Evolutionary conservation across 2,797 vertebrate genomes (phyloP).

Genomic region (Pristis pectinata): DNA sequence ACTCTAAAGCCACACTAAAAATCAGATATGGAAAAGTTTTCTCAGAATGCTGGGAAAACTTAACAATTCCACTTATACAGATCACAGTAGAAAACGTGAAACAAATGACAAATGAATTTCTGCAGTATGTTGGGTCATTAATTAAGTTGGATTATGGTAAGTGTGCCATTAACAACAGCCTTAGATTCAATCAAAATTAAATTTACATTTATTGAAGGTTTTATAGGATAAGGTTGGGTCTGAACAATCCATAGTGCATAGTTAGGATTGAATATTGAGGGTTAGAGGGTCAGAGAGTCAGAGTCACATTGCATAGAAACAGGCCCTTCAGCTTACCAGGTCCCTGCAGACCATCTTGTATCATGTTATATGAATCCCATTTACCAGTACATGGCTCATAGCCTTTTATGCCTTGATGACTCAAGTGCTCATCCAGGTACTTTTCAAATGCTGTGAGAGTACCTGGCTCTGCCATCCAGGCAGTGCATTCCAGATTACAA

Average conservation of each 20-base stretch:
- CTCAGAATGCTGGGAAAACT: neutral
- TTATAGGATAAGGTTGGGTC: neutral
- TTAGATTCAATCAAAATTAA: neutral
- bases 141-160: neutral
- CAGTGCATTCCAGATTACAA: too few species aligned
- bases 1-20: neutral
- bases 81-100: neutral
- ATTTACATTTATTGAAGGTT: neutral
- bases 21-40: neutral
- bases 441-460: too few species aligned
- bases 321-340: too few species aligned
- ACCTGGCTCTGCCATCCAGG: too few species aligned
- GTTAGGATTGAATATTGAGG: neutral
- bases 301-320: too few species aligned
- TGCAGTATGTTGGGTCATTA: neutral
- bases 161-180: neutral
- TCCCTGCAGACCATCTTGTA: too few species aligned
- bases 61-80: neutral
- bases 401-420: too few species aligned
- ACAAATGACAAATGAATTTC: neutral
- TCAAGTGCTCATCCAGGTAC: too few species aligned
- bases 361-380: too few species aligned
- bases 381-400: too few species aligned
- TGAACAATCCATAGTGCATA: neutral
- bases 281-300: too few species aligned